These are phyloP conservation scores for Poecilobothrus nobilitatus DNA, from an alignment of 2,888 invertebrate genomes.

Conservation along the genomic window DNA sequence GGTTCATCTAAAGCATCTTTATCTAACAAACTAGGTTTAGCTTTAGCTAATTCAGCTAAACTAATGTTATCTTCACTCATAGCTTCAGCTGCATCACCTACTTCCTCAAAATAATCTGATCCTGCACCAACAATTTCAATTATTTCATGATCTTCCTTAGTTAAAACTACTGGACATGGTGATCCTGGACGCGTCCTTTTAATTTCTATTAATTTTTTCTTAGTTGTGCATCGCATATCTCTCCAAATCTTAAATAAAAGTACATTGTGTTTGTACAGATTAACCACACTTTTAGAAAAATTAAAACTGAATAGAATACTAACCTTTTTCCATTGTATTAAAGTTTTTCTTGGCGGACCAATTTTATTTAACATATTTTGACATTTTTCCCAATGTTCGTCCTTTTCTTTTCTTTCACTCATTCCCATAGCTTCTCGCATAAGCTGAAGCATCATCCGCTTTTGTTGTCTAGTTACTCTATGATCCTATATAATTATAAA, in stretches of 20 bases:
- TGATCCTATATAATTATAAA: constrained; percentile 1
- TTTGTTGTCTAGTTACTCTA: constrained; percentile 40
- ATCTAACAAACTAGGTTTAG: background rate
- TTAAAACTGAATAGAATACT: background rate
- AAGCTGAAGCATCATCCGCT: constrained; percentile 40
- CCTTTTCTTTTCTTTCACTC: constrained; percentile 42
- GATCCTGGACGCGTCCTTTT: constrained; percentile 28
- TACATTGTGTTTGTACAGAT: constrained; percentile 7
- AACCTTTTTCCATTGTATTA: constrained; percentile 43
- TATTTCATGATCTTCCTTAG: constrained; percentile 41
- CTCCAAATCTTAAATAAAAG: constrained; percentile 36
- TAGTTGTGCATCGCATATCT: constrained; percentile 40
- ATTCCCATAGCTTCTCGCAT: constrained; percentile 41
- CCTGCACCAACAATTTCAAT: constrained; percentile 41
- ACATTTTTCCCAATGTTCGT: constrained; percentile 42
- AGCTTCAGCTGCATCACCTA: constrained; percentile 30
- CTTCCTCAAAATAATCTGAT: constrained; percentile 42
- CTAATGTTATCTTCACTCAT: background rate
- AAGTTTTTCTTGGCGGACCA: constrained; percentile 38
- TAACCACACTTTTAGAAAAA: background rate
- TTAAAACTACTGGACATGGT: constrained; percentile 39
- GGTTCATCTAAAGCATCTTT: constrained; percentile 2
- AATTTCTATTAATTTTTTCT: constrained; percentile 39
- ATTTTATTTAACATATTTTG: constrained; percentile 40
- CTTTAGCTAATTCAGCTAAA: background rate